Conservation (phyloP, 2,113 vertebrate genomes). For the Zootoca vivipara region DNA sequence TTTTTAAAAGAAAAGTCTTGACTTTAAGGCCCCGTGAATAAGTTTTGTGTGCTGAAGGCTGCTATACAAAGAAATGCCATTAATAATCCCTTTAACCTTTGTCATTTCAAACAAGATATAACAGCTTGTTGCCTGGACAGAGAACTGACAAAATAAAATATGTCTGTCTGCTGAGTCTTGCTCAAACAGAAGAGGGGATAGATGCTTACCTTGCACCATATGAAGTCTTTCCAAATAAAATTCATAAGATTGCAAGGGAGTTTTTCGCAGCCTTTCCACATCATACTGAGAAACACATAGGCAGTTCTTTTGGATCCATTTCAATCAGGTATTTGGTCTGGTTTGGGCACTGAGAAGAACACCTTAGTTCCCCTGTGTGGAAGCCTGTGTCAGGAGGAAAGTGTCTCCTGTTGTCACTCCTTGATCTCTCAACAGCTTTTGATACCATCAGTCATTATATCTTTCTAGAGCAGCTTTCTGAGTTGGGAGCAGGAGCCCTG, state of each 20-base stretch:
- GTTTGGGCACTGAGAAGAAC: too few relatives aligned
- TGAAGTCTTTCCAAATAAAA: slow-evolving; percentile 8
- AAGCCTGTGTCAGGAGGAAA: too few relatives aligned
- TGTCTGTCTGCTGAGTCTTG: background rate
- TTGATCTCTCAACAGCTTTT: too few relatives aligned
- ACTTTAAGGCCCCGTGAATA: background rate
- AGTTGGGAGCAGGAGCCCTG: too few relatives aligned
- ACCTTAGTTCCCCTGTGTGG: too few relatives aligned
- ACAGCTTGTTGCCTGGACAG: slow-evolving; percentile 33
- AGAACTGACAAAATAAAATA: slow-evolving; percentile 34
- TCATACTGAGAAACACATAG: slow-evolving; percentile 11
- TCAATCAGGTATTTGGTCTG: too few relatives aligned
- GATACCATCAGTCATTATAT: too few relatives aligned
- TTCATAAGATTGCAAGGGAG: slow-evolving; percentile 33
- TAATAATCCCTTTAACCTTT: slow-evolving; percentile 54
- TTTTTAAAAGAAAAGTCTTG: background rate
- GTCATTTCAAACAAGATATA: slow-evolving; percentile 15
- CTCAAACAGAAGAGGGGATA: background rate
- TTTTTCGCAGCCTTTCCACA: slow-evolving; percentile 14
- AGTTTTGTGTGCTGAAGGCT: slow-evolving; percentile 24
- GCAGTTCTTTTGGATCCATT: slow-evolving; percentile 1
- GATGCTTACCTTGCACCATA: background rate
- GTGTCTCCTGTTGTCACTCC: too few relatives aligned
- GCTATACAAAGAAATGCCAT: slow-evolving; percentile 41
- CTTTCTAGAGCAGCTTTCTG: too few relatives aligned